A percentile compares a stretch with the other conserved stretches of the same genome.
phyloP scores from a whole-genome alignment of 2,888 invertebrate genomes.

The Idaea aversata region DNA sequence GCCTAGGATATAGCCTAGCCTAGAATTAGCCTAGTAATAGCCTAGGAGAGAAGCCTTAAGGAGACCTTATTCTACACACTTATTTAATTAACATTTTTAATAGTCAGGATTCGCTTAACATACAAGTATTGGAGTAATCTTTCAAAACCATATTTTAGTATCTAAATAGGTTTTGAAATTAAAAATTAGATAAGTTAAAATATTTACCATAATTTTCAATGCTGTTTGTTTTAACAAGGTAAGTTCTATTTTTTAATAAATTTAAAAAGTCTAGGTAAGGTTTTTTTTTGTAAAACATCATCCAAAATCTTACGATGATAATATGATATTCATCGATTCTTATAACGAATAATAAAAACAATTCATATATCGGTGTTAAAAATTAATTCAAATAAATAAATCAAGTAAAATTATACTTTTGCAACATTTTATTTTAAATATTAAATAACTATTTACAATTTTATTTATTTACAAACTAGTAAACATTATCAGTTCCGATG shows the following conservation, averaged over 20 bases:
- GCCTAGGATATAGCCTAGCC: too few species aligned
- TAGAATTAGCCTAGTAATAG: too few species aligned
- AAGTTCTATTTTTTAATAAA: too few species aligned
- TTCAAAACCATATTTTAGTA: background rate
- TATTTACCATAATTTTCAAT: too few species aligned
- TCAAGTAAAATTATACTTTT: background rate
- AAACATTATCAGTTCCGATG: background rate
- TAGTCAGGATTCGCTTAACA: background rate
- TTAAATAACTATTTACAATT: conserved; percentile 5
- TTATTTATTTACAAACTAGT: background rate
- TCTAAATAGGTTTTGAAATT: background rate
- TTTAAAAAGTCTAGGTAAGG: too few species aligned
- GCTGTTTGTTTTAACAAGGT: too few species aligned
- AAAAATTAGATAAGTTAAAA: background rate
- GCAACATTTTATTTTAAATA: background rate
- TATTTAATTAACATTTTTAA: background rate
- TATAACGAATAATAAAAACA: too few species aligned
- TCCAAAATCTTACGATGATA: too few species aligned
- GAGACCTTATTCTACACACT: too few species aligned
- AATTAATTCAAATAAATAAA: background rate
- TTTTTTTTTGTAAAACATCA: too few species aligned
- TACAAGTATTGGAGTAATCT: background rate
- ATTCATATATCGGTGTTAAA: background rate
- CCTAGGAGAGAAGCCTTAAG: too few species aligned
- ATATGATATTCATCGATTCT: too few species aligned